phyloP scores from a whole-genome alignment of 2,113 vertebrate species.

The Suncus etruscus region DNA sequence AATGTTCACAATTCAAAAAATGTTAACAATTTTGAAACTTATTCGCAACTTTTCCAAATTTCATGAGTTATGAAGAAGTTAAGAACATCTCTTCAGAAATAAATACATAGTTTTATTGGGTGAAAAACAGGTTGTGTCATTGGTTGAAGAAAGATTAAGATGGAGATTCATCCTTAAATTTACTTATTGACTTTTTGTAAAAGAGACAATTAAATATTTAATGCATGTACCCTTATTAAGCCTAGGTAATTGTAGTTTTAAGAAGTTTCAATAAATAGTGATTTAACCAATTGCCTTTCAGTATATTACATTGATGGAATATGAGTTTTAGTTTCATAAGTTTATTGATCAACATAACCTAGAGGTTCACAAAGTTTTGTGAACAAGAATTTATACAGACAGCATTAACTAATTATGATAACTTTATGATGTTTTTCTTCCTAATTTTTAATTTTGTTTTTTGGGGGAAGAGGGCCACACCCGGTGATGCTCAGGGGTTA shows the following conservation, averaged over 20 bases:
- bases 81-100: neutral
- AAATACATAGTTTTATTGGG: neutral
- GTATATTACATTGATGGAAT: neutral
- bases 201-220: slow-evolving; percentile 16
- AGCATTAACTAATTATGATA: neutral
- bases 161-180: neutral
- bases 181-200: neutral
- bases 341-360: neutral
- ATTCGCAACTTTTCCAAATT: neutral
- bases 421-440: neutral
- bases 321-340: neutral
- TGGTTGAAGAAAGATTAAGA: neutral
- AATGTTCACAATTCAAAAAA: neutral
- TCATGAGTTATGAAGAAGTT: neutral
- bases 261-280: neutral
- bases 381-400: neutral
- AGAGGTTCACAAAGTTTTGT: neutral
- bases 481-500: too few relatives aligned
- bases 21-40: neutral
- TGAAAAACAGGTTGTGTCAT: neutral
- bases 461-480: too few relatives aligned
- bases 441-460: too few relatives aligned
- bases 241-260: neutral
- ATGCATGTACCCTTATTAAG: neutral
- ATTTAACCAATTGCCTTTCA: neutral